Evolutionary conservation across 2,888 invertebrate species (phyloP), one percentile per base, ranked within the genome.

Genomic region (Temnothorax ravouxi): DNA sequence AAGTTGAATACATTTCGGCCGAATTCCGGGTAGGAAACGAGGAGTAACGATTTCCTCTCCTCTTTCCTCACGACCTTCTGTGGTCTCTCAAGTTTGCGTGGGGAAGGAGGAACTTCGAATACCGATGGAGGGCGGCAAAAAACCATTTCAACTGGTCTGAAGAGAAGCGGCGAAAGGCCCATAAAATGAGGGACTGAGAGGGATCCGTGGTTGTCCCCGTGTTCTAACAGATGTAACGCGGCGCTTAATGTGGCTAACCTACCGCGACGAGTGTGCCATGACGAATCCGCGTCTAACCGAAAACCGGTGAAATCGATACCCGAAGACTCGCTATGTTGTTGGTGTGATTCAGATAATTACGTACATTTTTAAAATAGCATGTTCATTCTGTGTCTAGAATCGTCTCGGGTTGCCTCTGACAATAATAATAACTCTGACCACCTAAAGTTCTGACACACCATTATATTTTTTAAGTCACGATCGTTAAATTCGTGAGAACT

Each of bases 171-270:
- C 72, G 83, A 83, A 83, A 81, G 52, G 77, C 54, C 84, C 69
- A 81, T 86, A 88, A 89, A 88, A 90, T 76, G 79, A 72, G 82
- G 72, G 44, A 84, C 83, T 84, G 54, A 66, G 29, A 41, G 29
- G 29, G 84, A 38, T 76, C 67, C 75, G 75, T 41, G 81, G 87
- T 85, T 84, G 84, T 86, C 88, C 77, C 82, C 88, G 86, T 88
- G 90, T 90, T 90, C 86, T 86, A 86, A 86, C 91, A 91, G 90
- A 90, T 91, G 91, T 91, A 91, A 91, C 87, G 86, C 87, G 87
- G 83, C 86, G 84, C 79, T 87, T 86, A 88, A 88, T 89, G 85
- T 79, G 85, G 69, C 71, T 85, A 87, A 86, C 87, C 74, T 76
- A 86, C 79, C 88, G 77, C 82, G 87, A 56, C 71, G 69, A 56